A percentile compares a stretch with the other conserved stretches of the same genome.
These are phyloP conservation scores for Sander vitreus DNA, from an alignment of 2,113 vertebrate genomes.

Conservation along the genomic window DNA sequence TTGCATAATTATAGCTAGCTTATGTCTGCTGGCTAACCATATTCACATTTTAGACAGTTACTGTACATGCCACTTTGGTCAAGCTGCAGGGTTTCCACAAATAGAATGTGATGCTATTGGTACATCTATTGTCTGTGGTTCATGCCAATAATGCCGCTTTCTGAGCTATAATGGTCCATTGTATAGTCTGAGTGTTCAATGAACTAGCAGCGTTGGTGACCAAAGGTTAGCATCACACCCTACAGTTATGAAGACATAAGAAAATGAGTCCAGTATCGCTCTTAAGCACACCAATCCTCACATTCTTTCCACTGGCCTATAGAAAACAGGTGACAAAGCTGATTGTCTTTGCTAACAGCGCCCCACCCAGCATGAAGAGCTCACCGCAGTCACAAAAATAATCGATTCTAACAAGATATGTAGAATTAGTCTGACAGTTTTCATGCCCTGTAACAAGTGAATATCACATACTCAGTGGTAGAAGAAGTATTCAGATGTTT, in stretches of 20 bases:
- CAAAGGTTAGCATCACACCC: conserved; percentile 11
- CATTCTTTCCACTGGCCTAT: conserved; percentile 72
- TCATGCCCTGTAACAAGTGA: no score
- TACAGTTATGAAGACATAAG: conserved; percentile 8
- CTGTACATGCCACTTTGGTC: neutral
- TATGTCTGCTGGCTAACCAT: no score
- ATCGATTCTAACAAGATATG: neutral
- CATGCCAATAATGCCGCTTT: neutral
- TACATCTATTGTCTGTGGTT: neutral
- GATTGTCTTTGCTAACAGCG: conserved; percentile 44
- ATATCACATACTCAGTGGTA: no score
- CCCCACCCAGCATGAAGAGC: conserved; percentile 5
- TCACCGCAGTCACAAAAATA: neutral
- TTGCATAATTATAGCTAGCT: no score
- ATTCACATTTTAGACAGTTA: neutral
- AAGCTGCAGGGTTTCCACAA: neutral
- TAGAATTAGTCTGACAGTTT: no score
- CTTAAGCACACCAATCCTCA: conserved; percentile 55
- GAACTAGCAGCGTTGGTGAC: conserved; percentile 15
- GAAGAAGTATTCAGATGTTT: no score
- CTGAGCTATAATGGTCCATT: conserved; percentile 22
- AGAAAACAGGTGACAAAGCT: conserved; percentile 52
- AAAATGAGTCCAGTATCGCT: conserved; percentile 40
- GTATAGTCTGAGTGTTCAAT: conserved; percentile 15
- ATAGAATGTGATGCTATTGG: neutral